Base-by-base conservation (phyloP, 2,888 invertebrate species). In the Steinernema carpocapsae region DNA sequence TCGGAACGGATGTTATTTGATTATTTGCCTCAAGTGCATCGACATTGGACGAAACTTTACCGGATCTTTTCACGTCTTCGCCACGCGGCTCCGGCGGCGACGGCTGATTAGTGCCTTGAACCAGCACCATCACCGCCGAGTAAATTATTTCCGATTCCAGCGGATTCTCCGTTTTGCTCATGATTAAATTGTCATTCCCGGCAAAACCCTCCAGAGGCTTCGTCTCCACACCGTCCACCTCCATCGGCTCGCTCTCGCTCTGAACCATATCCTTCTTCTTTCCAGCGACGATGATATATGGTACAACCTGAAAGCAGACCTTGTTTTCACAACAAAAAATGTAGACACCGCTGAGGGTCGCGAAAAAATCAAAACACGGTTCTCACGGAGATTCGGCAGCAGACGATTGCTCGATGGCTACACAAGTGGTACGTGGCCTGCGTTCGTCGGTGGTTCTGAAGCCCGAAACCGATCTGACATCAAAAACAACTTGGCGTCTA, bases 391-490 rank as follows among this genome's bases (percentile, higher is more conserved):
- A 56, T 24, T 56, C 56, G n/a, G n/a, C n/a, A n/a, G n/a, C n/a
- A 24, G 17, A 24, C 56, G 56, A 6, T 22, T 56, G 6, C 6
- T 56, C 56, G 22, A 6, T 56, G 3, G 56, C 24, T 56, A 6
- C 26, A 56, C 56, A 56, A 56, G 56, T 56, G 56, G 6, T 56
- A 26, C 56, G 56, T 56, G 24, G n/a, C n/a, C n/a, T n/a, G n/a
- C n/a, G n/a, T n/a, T n/a, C n/a, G n/a, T n/a, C n/a, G n/a, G n/a
- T n/a, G n/a, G n/a, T n/a, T n/a, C n/a, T n/a, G n/a, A n/a, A 56
- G 56, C 24, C 56, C 56, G 56, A 56, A 56, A 56, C 56, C 56
- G 56, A n/a, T n/a, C n/a, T n/a, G n/a, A n/a, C n/a, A n/a, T n/a
- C n/a, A n/a, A 56, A 56, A 56, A 56, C 56, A 56, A 56, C 56